Percentiles rank a stretch among this genome's conserved stretches.
Evolutionary conservation across 2,797 vertebrate genomes (phyloP).

Genomic region (Martes flavigula): DNA sequence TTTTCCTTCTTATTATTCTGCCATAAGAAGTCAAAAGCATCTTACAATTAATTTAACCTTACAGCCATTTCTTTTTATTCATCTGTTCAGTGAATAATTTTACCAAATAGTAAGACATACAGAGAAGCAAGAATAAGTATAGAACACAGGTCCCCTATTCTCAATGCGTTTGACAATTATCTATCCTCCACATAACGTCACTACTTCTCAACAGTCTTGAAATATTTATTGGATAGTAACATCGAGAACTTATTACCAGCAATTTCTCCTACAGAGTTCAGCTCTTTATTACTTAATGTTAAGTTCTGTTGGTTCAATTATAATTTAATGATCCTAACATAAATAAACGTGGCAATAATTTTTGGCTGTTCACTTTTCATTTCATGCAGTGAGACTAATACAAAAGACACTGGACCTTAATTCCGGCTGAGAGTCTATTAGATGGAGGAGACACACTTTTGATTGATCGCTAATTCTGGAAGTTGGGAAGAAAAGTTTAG

Average conservation of each 20-base stretch:
- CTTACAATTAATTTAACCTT: conserved; percentile 17
- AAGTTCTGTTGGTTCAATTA: neutral
- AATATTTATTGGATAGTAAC: conserved; percentile 6
- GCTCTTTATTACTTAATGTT: neutral
- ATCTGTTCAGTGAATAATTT: neutral
- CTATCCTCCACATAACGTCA: neutral
- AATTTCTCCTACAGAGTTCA: conserved; percentile 18
- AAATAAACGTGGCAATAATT: neutral
- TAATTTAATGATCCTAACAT: neutral
- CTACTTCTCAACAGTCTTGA: neutral
- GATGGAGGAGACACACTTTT: neutral
- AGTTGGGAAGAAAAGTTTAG: neutral
- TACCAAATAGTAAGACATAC: neutral
- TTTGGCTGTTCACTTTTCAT: neutral
- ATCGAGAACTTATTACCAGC: neutral
- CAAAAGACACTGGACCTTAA: neutral
- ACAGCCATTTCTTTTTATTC: neutral
- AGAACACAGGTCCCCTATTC: neutral
- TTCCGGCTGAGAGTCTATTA: neutral
- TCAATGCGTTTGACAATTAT: neutral
- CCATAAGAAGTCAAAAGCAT: neutral
- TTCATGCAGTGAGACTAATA: neutral
- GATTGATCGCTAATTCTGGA: neutral
- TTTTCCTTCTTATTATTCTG: conserved; percentile 9
- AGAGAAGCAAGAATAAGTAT: neutral